Evolutionary conservation across 1,140 invertebrate species (phyloP), one percentile per base, ranked within the genome.

Genomic region (Heliconius congener): DNA sequence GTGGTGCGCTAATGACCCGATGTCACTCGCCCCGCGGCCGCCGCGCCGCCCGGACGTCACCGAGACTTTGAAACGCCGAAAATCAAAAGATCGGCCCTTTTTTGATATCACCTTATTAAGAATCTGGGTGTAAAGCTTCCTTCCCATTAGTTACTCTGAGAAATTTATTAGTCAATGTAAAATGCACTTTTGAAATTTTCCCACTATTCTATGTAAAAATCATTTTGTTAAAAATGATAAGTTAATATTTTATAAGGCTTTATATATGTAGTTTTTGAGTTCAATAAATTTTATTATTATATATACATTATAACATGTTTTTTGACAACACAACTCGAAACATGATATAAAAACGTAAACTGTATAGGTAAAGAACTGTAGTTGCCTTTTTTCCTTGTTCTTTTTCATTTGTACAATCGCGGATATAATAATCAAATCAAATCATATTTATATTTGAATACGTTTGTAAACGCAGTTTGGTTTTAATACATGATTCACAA

Each of bases 1-100:
- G 86, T 83, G 76, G 91, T 86, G 83, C 89, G 87, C 86, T 91
- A 92, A 92, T 91, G 88, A 88, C 82, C 70, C 81, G 71, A 82
- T 86, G 87, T 87, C 85, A 89, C 85, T 81, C 72, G 82, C 52
- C 73, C 79, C 74, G 50, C 80, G 83, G 79, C 74, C 76, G 79
- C 82, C 82, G 80, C 77, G 75, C 60, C 79, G 81, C 78, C 79
- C 80, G 77, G 82, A 83, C 82, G 82, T 83, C 75, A 71, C 71
- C 77, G 70, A 78, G 77, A 78, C 81, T 83, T 85, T 85, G 84
- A 85, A 72, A n/a, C 52, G 73, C 84, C 84, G 82, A 81, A 78
- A 72, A 78, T 83, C 50, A 70, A 73, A 76, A 73, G 46, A 46
- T 72, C 78, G 71, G 73, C 57, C 74, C 46, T 80, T 77, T 74